Evolutionary conservation across 2,888 invertebrate species (phyloP).

Genomic region (Napeogenes sylphis): DNA sequence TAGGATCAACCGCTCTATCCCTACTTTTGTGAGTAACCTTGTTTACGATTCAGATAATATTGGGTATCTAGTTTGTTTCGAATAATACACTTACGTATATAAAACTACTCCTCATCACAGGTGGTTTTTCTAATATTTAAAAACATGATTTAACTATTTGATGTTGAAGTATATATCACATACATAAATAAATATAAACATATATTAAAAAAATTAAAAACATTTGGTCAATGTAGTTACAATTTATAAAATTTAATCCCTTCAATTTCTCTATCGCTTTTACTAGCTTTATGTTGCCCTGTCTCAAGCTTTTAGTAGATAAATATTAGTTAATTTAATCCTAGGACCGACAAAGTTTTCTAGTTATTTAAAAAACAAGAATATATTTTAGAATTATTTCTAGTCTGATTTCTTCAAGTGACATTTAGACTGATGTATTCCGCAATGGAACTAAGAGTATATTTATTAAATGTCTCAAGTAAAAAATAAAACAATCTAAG

Average conservation of each 20-base stretch:
- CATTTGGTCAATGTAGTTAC: no score
- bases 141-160: no score
- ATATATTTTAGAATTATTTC: slow-evolving; percentile 72
- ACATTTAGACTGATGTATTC: slow-evolving; percentile 41
- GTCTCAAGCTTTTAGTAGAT: slow-evolving; percentile 20
- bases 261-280: not conserved
- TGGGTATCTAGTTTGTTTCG: not conserved
- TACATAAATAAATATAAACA: no score
- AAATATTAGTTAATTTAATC: slow-evolving; percentile 63
- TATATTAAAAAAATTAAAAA: no score
- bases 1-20: slow-evolving; percentile 16
- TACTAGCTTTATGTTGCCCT: not conserved
- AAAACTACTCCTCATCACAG: no score
- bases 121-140: no score
- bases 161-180: no score
- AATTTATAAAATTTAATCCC: no score
- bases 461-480: no score
- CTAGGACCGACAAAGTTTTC: slow-evolving; percentile 61
- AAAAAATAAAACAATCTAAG: no score
- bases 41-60: slow-evolving; percentile 13
- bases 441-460: no score
- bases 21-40: slow-evolving; percentile 31
- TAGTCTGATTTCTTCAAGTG: slow-evolving; percentile 67
- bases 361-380: slow-evolving; percentile 63
- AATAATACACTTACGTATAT: slow-evolving; percentile 1